Evolutionary conservation across 2,113 vertebrate genomes (phyloP).

Genomic region (Rhinopomastus cyanomelas): DNA sequence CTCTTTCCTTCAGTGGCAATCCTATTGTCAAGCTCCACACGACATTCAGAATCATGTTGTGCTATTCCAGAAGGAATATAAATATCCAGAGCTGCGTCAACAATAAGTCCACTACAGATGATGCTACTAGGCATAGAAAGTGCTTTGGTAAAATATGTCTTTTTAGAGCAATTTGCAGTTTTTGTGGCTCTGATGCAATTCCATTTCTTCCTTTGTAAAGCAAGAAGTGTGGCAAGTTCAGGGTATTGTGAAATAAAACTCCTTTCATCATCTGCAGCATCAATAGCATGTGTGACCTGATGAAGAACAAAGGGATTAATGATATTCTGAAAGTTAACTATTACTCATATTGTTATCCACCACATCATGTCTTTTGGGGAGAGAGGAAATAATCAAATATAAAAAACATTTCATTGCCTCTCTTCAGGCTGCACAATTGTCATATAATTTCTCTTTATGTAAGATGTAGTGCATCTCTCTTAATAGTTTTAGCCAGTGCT

Average conservation of each 20-base stretch:
- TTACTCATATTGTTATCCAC: not conserved
- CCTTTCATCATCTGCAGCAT: constrained; percentile 25
- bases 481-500: constrained; percentile 15
- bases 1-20: constrained; percentile 28
- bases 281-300: not conserved
- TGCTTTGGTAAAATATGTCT: not conserved
- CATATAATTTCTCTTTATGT: not conserved
- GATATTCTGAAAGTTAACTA: constrained; percentile 35
- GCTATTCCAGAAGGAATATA: constrained; percentile 48
- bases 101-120: constrained; percentile 29
- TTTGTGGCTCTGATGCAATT: constrained; percentile 12
- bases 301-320: constrained; percentile 39
- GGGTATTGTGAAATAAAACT: not conserved
- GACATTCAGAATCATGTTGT: constrained; percentile 23
- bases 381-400: constrained; percentile 22
- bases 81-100: constrained; percentile 50
- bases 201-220: constrained; percentile 14
- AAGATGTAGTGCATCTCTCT: not conserved
- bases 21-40: constrained; percentile 33
- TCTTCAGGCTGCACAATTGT: not conserved
- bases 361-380: not conserved
- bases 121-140: not conserved
- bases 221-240: constrained; percentile 22
- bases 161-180: constrained; percentile 16
- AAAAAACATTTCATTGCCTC: constrained; percentile 13